Conservation (phyloP, 2,113 vertebrate species). For the Lycocorax pyrrhopterus region DNA sequence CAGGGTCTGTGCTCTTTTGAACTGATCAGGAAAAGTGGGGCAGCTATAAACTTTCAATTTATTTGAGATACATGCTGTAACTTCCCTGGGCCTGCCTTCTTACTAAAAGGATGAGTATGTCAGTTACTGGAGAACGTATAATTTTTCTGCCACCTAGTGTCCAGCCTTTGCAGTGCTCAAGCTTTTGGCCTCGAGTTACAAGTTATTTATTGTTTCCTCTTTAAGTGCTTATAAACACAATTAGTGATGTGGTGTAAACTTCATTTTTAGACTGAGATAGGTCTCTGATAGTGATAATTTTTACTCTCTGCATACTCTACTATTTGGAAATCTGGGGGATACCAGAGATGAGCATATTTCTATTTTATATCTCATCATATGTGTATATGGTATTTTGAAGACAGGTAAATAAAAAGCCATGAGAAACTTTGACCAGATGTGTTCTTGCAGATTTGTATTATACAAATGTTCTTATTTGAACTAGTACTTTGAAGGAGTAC, state of each 20-base stretch:
- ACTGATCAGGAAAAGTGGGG: neutral
- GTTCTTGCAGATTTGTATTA: neutral
- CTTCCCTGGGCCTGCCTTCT: neutral
- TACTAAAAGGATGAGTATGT: accelerated
- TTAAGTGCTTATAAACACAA: neutral
- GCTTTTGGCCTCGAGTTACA: neutral
- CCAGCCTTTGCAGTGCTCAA: neutral
- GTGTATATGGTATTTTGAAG: neutral
- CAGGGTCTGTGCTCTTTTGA: neutral
- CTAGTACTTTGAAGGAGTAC: neutral
- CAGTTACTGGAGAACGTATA: neutral
- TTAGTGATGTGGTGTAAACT: neutral
- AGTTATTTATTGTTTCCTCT: neutral
- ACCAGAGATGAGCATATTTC: neutral
- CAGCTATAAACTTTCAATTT: neutral
- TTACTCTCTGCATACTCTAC: neutral
- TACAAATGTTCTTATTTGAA: neutral
- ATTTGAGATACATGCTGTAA: neutral
- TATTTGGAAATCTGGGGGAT: neutral
- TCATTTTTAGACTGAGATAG: neutral
- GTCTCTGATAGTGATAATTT: neutral
- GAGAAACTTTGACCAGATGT: neutral
- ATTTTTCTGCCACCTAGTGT: slow-evolving; percentile 59
- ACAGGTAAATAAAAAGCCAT: neutral
- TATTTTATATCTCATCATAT: neutral